phyloP scores from a whole-genome alignment of 2,888 invertebrate species.

The Argyra leucocephala region DNA sequence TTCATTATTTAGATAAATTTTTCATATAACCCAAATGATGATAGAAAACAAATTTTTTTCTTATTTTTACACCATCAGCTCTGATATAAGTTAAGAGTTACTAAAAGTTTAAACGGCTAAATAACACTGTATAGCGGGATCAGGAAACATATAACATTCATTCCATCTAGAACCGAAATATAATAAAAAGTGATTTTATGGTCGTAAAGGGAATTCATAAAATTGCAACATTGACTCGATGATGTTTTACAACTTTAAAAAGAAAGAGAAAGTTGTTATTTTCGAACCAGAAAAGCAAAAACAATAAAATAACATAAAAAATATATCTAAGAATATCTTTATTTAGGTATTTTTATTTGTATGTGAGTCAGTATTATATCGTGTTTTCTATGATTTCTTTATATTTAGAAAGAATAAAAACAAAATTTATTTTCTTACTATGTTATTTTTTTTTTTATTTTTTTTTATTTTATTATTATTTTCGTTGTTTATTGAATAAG shows the following conservation, averaged over 20 bases:
- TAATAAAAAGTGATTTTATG: background rate
- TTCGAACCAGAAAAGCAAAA: background rate
- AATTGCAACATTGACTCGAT: background rate
- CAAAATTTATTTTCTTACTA: no score
- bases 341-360: background rate
- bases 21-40: no score
- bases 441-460: no score
- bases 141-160: no score
- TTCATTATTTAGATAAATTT: no score
- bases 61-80: no score
- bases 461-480: background rate
- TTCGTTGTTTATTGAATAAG: background rate
- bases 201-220: slow-evolving; percentile 4
- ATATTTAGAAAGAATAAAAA: background rate
- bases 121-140: no score
- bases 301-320: background rate
- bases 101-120: no score
- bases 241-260: background rate
- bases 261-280: background rate
- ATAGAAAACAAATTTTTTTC: no score
- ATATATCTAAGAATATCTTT: background rate
- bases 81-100: no score
- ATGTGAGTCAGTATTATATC: background rate
- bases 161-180: background rate
- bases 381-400: background rate